These are phyloP conservation scores for Xenus cinereus DNA, from an alignment of 2,113 vertebrate genomes.

Conservation along the genomic window DNA sequence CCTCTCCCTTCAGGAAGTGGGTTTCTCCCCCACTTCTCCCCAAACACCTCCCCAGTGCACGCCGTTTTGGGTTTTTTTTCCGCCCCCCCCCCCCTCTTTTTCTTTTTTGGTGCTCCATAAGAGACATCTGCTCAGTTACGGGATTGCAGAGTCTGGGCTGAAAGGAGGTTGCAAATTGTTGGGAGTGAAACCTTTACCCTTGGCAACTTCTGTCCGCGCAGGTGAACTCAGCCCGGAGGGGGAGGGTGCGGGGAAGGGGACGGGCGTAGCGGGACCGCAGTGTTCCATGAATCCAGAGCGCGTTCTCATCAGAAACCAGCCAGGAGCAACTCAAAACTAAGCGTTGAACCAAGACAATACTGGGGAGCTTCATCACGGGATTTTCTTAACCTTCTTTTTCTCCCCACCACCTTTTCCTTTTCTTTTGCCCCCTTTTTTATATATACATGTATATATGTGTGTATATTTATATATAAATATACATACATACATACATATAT, in stretches of 20 bases:
- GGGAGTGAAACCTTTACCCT: slow-evolving; percentile 42
- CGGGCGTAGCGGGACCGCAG: neutral
- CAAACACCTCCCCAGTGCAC: slow-evolving; percentile 40
- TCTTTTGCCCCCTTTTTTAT: slow-evolving; percentile 16
- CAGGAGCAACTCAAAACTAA: slow-evolving; percentile 62
- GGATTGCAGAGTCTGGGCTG: slow-evolving; percentile 55
- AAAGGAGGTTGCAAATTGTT: slow-evolving; percentile 52
- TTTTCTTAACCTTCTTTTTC: slow-evolving; percentile 36
- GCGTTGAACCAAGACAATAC: slow-evolving; percentile 59
- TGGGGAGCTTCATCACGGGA: slow-evolving; percentile 51
- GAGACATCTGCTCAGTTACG: slow-evolving; percentile 60
- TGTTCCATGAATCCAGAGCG: slow-evolving; percentile 38
- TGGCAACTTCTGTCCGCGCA: slow-evolving; percentile 42
- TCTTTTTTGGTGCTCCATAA: slow-evolving; percentile 64
- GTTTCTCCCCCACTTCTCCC: slow-evolving; percentile 65
- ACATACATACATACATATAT: slow-evolving; percentile 11
- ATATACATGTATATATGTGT: slow-evolving; percentile 48
- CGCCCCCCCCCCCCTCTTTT: neutral
- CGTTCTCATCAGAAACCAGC: slow-evolving; percentile 65
- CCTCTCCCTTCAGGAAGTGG: slow-evolving; percentile 68
- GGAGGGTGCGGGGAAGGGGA: slow-evolving; percentile 36
- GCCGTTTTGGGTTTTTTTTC: neutral
- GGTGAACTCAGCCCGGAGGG: slow-evolving; percentile 24
- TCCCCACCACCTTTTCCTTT: slow-evolving; percentile 26
- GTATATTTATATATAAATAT: slow-evolving; percentile 36